These are phyloP conservation scores for Nudaria mundana DNA, from an alignment of 2,888 invertebrate species.

Conservation along the genomic window DNA sequence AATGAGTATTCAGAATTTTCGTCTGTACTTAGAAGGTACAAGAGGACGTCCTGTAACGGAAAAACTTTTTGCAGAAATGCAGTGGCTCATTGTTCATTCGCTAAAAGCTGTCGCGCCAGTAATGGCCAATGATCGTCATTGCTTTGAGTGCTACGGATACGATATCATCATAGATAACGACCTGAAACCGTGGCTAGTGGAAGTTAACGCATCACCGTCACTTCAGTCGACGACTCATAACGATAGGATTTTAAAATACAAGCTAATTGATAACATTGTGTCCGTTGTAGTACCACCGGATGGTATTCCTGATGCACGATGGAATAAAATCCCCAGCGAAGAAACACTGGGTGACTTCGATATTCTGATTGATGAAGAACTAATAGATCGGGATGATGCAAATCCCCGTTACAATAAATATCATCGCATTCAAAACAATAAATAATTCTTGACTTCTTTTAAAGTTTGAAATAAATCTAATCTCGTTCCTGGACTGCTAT, in stretches of 20 bases:
- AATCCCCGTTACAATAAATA: constrained; percentile 49
- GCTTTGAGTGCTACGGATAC: constrained; percentile 97
- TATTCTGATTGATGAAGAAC: constrained; percentile 91
- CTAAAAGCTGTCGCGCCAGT: constrained; percentile 96
- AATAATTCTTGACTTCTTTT: too few relatives aligned
- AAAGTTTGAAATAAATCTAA: too few relatives aligned
- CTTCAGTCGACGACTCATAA: constrained; percentile 96
- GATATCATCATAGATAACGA: constrained; percentile 97
- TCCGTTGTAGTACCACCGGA: constrained; percentile 94
- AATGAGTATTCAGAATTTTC: constrained; percentile 95
- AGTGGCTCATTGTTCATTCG: constrained; percentile 96
- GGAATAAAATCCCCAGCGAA: constrained; percentile 89
- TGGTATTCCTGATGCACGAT: constrained; percentile 93
- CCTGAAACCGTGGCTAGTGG: constrained; percentile 96
- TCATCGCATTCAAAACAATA: constrained; percentile 28
- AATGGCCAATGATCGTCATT: constrained; percentile 96
- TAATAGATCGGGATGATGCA: constrained; percentile 84
- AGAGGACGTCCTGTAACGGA: constrained; percentile 94
- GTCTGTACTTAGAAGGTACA: constrained; percentile 95
- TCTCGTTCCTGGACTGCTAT: too few relatives aligned
- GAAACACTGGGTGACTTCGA: constrained; percentile 92
- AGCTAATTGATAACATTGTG: constrained; percentile 95
- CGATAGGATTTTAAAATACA: constrained; percentile 96
- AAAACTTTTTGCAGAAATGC: constrained; percentile 93
- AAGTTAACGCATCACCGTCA: constrained; percentile 97